Evolutionary conservation across 2,797 vertebrate genomes (phyloP).

Genomic region (Tachyglossus aculeatus): DNA sequence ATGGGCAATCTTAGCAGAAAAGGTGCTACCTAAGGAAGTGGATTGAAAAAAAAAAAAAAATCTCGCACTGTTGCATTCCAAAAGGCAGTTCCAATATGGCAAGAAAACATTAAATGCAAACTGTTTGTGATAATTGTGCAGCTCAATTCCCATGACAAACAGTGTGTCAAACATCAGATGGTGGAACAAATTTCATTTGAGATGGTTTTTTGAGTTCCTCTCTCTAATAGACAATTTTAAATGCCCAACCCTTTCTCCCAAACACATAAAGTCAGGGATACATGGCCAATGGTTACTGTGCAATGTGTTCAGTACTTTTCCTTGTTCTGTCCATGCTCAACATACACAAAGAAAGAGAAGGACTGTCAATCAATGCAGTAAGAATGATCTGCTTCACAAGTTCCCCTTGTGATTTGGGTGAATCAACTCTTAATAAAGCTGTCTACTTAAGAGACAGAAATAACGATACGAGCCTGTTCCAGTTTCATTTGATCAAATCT

Average conservation of each 20-base stretch:
- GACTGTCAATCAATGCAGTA: neutral
- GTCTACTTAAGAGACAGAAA: conserved; percentile 32
- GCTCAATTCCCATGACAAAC: neutral
- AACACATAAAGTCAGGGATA: neutral
- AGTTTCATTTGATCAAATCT: conserved; percentile 36
- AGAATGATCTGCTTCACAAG: neutral
- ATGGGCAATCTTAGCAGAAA: too few relatives aligned
- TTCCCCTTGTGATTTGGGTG: conserved; percentile 24
- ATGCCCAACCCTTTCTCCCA: neutral
- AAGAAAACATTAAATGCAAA: conserved; percentile 7
- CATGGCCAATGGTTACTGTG: neutral
- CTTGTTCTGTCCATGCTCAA: neutral
- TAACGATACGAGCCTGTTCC: conserved; percentile 9
- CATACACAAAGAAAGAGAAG: neutral
- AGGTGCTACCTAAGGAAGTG: too few relatives aligned
- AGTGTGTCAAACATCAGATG: neutral
- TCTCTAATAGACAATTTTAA: neutral
- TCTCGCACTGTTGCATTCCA: neutral
- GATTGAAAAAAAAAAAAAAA: too few relatives aligned
- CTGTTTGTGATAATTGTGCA: neutral
- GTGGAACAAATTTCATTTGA: conserved; percentile 18
- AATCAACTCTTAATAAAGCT: conserved; percentile 48
- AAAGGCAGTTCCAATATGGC: neutral
- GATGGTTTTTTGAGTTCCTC: neutral
- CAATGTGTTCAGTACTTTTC: too few relatives aligned